Percentiles rank a stretch among this genome's conserved stretches.
phyloP scores from a whole-genome alignment of 2,113 vertebrate species.

The Mormyrus lacerda region DNA sequence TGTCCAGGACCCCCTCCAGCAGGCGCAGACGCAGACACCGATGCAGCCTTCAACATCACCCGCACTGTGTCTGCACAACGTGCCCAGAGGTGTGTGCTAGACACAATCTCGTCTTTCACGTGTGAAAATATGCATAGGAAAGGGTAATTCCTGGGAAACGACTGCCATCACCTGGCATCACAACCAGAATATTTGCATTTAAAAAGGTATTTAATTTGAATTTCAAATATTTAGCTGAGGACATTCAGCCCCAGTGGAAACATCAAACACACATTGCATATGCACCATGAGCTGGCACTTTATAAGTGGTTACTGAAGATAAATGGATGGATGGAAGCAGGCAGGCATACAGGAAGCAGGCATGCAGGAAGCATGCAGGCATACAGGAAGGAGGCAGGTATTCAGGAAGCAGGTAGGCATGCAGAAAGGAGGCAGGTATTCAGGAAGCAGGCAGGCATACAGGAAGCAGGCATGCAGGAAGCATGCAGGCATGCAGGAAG shows the following conservation, averaged over 20 bases:
- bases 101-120: background rate
- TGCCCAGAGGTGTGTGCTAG: slow-evolving; percentile 45
- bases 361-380: too few species aligned
- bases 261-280: background rate
- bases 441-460: background rate
- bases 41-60: slow-evolving; percentile 34
- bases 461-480: too few species aligned
- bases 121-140: background rate
- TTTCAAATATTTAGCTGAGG: background rate
- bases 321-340: background rate
- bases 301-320: background rate
- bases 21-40: slow-evolving; percentile 30
- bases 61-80: slow-evolving; percentile 35
- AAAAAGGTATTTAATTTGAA: background rate
- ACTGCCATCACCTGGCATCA: background rate
- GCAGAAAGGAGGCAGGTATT: too few species aligned
- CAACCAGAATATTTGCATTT: background rate
- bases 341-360: too few species aligned
- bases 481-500: background rate
- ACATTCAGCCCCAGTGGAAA: background rate
- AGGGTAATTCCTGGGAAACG: background rate
- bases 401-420: too few species aligned
- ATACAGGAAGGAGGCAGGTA: too few species aligned
- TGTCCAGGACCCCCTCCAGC: slow-evolving; percentile 31
- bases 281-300: background rate